phyloP scores from a whole-genome alignment of 1,140 invertebrate species.

The Zaprionus camerounensis region DNA sequence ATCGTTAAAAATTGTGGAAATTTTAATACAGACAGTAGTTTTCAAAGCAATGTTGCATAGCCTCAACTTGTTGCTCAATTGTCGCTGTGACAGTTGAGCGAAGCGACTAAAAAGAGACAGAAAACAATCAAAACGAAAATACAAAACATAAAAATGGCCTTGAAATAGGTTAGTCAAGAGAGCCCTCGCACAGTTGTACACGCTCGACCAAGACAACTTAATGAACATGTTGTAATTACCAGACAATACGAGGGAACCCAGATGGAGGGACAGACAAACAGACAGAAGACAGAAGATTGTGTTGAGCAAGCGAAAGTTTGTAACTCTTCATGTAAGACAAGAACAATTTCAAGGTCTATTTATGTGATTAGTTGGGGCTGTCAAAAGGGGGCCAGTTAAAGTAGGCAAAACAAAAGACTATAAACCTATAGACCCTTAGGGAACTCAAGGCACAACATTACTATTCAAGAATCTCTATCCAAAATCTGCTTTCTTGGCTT shows the following conservation, averaged over 20 bases:
- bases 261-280: background rate
- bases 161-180: slow-evolving; percentile 36
- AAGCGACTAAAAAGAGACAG: background rate
- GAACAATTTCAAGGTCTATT: slow-evolving; percentile 4
- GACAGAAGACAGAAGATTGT: slow-evolving; percentile 8
- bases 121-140: slow-evolving; percentile 6
- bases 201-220: slow-evolving; percentile 44
- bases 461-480: background rate
- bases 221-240: slow-evolving; percentile 40
- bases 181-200: background rate
- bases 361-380: background rate
- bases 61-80: slow-evolving; percentile 41
- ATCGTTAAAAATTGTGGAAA: slow-evolving; percentile 24
- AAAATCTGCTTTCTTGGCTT: background rate
- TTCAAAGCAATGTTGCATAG: slow-evolving; percentile 20
- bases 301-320: slow-evolving; percentile 11
- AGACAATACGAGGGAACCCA: slow-evolving; percentile 15
- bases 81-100: slow-evolving; percentile 5
- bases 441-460: background rate
- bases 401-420: background rate
- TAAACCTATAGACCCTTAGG: background rate
- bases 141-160: slow-evolving; percentile 30
- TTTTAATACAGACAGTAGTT: slow-evolving; percentile 10
- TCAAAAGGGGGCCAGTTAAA: background rate
- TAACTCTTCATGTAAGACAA: slow-evolving; percentile 8